Base-by-base conservation (phyloP, 1,140 invertebrate genomes). In the Mylabris phalerata region DNA sequence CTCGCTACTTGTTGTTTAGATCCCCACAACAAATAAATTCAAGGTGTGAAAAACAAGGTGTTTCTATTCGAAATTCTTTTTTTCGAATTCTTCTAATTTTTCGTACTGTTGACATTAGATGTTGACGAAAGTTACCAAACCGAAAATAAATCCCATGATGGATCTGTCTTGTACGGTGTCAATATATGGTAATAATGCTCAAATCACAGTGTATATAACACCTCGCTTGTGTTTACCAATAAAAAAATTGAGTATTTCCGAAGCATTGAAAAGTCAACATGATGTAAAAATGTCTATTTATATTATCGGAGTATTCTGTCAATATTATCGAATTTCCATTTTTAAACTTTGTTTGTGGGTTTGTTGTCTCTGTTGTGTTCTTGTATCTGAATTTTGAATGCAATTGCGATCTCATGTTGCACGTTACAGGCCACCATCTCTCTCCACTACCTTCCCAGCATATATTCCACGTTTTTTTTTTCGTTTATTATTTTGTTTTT, bases 361-460 rank as follows among this genome's bases (percentile, higher is more conserved):
- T 45, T 13, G 50, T 43, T 52, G 45, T 52, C 45, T 52, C 26
- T 43, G 45, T 27, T 5, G 43, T 24, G 13, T 11, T 26, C 25
- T 11, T 10, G 47, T 25, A 38, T 46, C 51, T 11, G 50, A 52
- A 52, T 43, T 13, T 10, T 42, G n/a, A 24, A 52, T 26, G 24
- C 42, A 62, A 59, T 60, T 52, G 57, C 55, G 56, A 48, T 63
- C 58, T 63, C 58, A 61, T 63, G 62, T 60, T 55, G 54, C 62
- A 63, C 62, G 59, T 32, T 7, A 4, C 27, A 32, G 27, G 32
- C 7, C 7, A 5, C 7, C 7, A 32, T 32, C 32, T 32, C 32
- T 32, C 4, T 32, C 32, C 4, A 32, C 19, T 19, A 19, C 19
- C 19, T 19, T 19, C 19, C 19, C 48, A 51, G 41, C 42, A n/a